Evolutionary conservation across 1,140 invertebrate genomes (phyloP), one percentile per base, ranked within the genome.

Genomic region (Drosophila tristis): DNA sequence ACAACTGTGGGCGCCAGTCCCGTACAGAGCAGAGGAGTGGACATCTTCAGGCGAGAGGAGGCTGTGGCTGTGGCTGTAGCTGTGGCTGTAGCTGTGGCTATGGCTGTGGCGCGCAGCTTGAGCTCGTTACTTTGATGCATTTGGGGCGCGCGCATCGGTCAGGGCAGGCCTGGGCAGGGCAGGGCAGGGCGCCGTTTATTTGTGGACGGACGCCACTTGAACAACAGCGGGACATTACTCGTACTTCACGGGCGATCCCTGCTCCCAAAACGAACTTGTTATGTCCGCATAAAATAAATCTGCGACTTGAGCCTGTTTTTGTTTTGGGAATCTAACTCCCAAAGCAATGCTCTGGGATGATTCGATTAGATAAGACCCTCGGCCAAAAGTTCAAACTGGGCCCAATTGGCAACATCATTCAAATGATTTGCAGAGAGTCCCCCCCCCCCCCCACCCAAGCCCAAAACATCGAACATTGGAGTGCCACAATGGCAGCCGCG

Each of bases 41-140:
- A 65, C 51, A 63, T 47, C 47, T 48, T 20, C 51, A 57, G 44
- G 31, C 54, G 42, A 26, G 45, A 44, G 43, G 35, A 51, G 26
- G 26, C 63, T 43, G 44, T 35, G 72, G 44, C 45, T 50, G 48
- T 2, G 23, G 23, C 23, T 23, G 63, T 47, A 51, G 61, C 80
- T 89, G 85, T 65, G 78, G 63, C 67, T 43, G 44, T 35, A 67
- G 44, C 45, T 50, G 48, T 2, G 23, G 23, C 23, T 23, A 59
- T 47, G 54, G 61, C 80, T 89, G 85, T 65, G 78, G 63, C 67
- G 66, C 86, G 74, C 90, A 91, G 90, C 90, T 87, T 86, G 90
- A 90, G 90, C 74, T 84, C 79, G 85, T 87, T 90, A 85, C 80
- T 91, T 79, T 91, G 90, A 91, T 91, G 90, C 85, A 91, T 91